Percentiles rank a stretch among this genome's conserved stretches.
Evolutionary conservation across 2,113 vertebrate genomes (phyloP).

Genomic region (Engraulis encrasicolus): DNA sequence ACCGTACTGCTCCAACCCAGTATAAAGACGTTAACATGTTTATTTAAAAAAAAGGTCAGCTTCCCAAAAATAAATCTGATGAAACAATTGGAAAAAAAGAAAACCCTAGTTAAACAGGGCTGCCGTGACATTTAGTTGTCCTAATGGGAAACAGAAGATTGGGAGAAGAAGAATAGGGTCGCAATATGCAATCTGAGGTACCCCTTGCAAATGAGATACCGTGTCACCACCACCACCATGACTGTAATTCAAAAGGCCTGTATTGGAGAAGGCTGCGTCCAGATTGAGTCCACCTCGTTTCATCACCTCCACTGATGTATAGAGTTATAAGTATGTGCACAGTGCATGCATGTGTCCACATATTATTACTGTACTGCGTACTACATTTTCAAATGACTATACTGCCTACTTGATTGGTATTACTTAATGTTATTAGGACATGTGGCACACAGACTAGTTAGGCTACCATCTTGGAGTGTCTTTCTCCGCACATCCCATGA

Average conservation of each 20-base stretch:
- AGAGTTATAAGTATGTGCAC: neutral
- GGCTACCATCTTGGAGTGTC: neutral
- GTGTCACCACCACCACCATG: slow-evolving; percentile 68
- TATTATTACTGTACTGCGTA: neutral
- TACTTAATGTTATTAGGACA: neutral
- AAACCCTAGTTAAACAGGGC: neutral
- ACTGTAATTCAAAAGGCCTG: slow-evolving; percentile 67
- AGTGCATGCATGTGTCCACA: neutral
- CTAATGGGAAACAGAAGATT: neutral
- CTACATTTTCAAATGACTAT: no score
- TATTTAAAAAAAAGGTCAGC: neutral
- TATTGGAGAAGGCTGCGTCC: slow-evolving; percentile 72
- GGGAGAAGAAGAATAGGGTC: neutral
- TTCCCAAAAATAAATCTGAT: slow-evolving; percentile 6
- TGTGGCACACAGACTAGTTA: neutral
- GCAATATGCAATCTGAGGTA: slow-evolving; percentile 56
- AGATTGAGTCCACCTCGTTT: slow-evolving; percentile 69
- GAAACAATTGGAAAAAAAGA: neutral
- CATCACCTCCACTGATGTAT: slow-evolving; percentile 65
- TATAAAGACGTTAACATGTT: neutral
- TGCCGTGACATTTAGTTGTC: neutral
- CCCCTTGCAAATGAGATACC: slow-evolving; percentile 73
- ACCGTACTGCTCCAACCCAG: neutral
- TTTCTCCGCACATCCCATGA: slow-evolving; percentile 42
- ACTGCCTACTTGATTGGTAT: neutral